Evolutionary conservation across 2,113 vertebrate genomes (phyloP), one percentile per base, ranked within the genome.

Genomic region (Muscicapa adusta): DNA sequence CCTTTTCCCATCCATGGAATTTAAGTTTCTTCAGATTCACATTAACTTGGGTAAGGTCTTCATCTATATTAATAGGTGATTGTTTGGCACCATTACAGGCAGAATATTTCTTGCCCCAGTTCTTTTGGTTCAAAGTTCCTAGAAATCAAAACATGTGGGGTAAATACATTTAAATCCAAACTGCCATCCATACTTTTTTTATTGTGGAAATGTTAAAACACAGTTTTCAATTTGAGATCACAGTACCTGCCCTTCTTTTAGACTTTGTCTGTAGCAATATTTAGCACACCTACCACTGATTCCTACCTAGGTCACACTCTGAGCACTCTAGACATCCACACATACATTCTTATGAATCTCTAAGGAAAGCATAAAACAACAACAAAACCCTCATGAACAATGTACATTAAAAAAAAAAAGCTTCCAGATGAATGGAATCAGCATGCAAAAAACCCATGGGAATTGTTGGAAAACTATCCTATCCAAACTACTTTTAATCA

Each of bases 61-160:
- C 99, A 94, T 99, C 98, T 68, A 99, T 99, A 97, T 99, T 98
- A 92, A 99, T 99, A 72, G 99, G 99, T 3, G 99, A 99, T 57
- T 99, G 99, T 92, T 98, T 99, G 97, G 98, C 98, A 91, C 98
- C 99, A 96, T 98, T 99, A 96, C 99, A 99, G 79, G 98, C 98
- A 65, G 99, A 98, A 61, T 99, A 99, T 97, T 99, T 99, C 97
- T 98, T 99, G 70, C 98, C 98, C 99, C 99, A 99, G 94, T 98
- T 98, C 93, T 99, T 98, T 97, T 99, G 99, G 97, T 99, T 99
- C 95, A 99, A 95, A 82, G 98, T 98, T 97, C 99, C 99, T 99
- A 96, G 38, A 91, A 65, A 78, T 38, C 18, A 94, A 95, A 95
- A 80, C 7, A 68, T 48, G 34, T 72, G 20, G 83, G 29, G 23